Evolutionary conservation across 2,888 invertebrate species (phyloP).

Genomic region (Stomorhina lunata): DNA sequence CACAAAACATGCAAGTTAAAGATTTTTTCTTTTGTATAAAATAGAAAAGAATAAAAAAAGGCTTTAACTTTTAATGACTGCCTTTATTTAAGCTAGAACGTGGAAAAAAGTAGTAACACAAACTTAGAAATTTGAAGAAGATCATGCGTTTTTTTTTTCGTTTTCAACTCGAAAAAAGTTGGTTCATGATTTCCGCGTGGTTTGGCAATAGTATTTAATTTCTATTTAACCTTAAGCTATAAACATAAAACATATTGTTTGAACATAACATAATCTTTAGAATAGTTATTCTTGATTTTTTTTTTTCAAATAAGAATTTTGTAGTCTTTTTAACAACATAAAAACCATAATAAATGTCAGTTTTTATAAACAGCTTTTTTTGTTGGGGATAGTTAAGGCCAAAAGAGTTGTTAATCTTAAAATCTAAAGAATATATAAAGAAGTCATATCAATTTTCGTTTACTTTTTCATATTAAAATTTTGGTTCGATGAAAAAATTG

Average conservation of each 20-base stretch:
- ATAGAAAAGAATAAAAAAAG: background rate
- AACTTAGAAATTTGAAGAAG: constrained; percentile 39
- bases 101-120: background rate
- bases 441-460: too few species aligned
- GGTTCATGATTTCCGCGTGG: constrained; percentile 65
- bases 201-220: constrained; percentile 60
- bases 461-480: background rate
- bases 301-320: background rate
- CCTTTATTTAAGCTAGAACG: constrained; percentile 39
- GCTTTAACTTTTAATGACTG: constrained; percentile 48
- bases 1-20: constrained; percentile 64
- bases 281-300: background rate
- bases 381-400: too few species aligned
- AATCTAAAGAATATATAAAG: constrained; percentile 37
- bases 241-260: constrained; percentile 41
- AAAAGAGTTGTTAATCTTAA: too few species aligned
- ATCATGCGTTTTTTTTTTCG: constrained; percentile 33
- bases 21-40: background rate
- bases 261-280: too few species aligned
- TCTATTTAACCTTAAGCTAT: constrained; percentile 65
- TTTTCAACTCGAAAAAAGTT: background rate
- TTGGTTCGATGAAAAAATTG: background rate
- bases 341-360: constrained; percentile 51
- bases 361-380: constrained; percentile 28
- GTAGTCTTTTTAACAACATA: constrained; percentile 10